A percentile compares a stretch with the other conserved stretches of the same genome.
Conservation (phyloP, 2,113 vertebrate genomes). For the Forbesichthys agassizii region DNA sequence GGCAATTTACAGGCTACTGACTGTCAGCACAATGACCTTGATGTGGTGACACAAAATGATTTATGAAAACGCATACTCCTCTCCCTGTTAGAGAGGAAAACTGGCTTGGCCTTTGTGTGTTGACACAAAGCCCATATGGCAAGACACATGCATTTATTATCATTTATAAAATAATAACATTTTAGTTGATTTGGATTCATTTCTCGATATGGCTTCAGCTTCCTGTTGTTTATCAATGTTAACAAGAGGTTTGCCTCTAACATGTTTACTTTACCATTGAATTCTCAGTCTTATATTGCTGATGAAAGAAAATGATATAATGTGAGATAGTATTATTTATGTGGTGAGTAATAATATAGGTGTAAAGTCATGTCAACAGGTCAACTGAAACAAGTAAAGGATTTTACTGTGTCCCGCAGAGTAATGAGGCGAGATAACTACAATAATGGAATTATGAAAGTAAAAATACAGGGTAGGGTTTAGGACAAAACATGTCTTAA, state of each 20-base stretch:
- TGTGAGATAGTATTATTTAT: neutral
- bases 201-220: constrained; percentile 44
- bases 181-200: constrained; percentile 42
- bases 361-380: neutral
- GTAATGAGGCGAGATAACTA: neutral
- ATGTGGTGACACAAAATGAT: constrained; percentile 70
- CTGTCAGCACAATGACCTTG: constrained; percentile 65
- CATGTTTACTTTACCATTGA: neutral
- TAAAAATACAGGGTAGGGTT: constrained; percentile 34
- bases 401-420: constrained; percentile 1
- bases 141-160: constrained; percentile 39
- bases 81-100: constrained; percentile 40
- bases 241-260: constrained; percentile 33
- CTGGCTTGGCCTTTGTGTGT: constrained; percentile 52
- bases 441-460: constrained; percentile 11
- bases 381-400: constrained; percentile 22
- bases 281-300: constrained; percentile 11
- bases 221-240: constrained; percentile 39
- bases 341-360: constrained; percentile 9
- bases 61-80: constrained; percentile 67
- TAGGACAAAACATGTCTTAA: constrained; percentile 38
- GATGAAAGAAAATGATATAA: neutral
- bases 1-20: constrained; percentile 57
- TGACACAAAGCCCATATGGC: constrained; percentile 63
- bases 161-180: constrained; percentile 53